Evolutionary conservation across 2,888 invertebrate species (phyloP), one percentile per base, ranked within the genome.

Genomic region (Clusia tigrina): DNA sequence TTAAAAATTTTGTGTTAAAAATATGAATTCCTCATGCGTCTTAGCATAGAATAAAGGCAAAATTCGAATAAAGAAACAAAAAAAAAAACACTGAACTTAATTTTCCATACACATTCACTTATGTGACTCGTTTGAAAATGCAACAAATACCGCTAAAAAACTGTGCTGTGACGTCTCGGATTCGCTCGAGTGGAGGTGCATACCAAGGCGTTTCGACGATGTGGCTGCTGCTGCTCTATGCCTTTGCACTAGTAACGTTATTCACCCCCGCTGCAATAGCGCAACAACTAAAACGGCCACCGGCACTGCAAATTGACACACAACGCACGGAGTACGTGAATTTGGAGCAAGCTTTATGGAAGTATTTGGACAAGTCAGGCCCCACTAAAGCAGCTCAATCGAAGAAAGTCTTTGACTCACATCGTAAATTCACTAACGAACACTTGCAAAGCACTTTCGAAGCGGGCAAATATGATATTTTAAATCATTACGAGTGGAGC

Each of bases 401-500:
- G 55, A 77, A 74, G 37, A 83, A 83, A 64, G 76, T 84, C 12
- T 80, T 77, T 63, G 80, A 81, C 62, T 77, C 73, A 23, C 80
- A 83, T 74, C 71, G 75, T 2, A 69, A 71, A 54, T 83, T 83
- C 37, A 70, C 77, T 1, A 64, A 72, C 37, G 67, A 74, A 9
- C 65, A 69, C 51, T 69, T 82, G 66, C 56, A 62, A 6, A 67
- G 63, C 0, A 54, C 62, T 42, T 82, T 80, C 63, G 60, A 68
- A 17, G 66, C 68, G 24, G 67, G 74, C 24, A 76, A 75, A 54
- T 83, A 81, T 64, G 74, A 72, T 20, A 69, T 81, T 42, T 75
- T 74, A 67, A 82, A 85, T 58, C 84, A 88, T 5, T 91, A 90
- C 87, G 82, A 89, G 65, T 92, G 92, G 90, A 86, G 85, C 37